These are phyloP conservation scores for Drosophila hamatofila DNA, from an alignment of 2,888 invertebrate genomes.

Conservation along the genomic window DNA sequence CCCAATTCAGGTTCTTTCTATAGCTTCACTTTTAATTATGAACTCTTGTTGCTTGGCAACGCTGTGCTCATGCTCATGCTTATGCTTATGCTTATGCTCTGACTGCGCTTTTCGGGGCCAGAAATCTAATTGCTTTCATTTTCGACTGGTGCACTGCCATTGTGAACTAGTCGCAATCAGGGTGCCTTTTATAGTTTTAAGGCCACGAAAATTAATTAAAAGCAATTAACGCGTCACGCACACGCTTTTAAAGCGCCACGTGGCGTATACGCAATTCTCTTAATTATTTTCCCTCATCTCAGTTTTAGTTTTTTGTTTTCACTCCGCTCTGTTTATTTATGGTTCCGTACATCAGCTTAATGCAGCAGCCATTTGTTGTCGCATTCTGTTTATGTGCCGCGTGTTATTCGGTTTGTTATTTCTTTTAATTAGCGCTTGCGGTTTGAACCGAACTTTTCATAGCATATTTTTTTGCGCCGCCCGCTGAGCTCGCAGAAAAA, in stretches of 20 bases:
- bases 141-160: conserved; percentile 27
- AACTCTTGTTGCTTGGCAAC: conserved; percentile 24
- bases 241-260: conserved; percentile 45
- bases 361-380: conserved; percentile 35
- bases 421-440: conserved; percentile 72
- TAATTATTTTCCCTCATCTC: conserved; percentile 11
- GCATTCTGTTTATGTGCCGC: conserved; percentile 38
- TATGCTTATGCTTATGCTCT: conserved; percentile 8
- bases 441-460: conserved; percentile 38
- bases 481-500: conserved; percentile 38
- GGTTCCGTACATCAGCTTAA: conserved; percentile 20
- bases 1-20: not conserved
- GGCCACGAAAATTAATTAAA: conserved; percentile 74
- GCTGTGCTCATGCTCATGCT: conserved; percentile 1
- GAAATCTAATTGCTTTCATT: conserved; percentile 57
- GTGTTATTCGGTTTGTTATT: conserved; percentile 57
- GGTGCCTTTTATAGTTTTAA: conserved; percentile 48
- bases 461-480: conserved; percentile 56
- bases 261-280: conserved; percentile 56
- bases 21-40: conserved; percentile 22
- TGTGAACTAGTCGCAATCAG: conserved; percentile 31
- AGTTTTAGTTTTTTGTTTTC: not conserved
- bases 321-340: conserved; percentile 5
- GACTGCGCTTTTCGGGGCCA: conserved; percentile 25
- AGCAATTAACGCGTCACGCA: conserved; percentile 68